Percentiles rank a stretch among this genome's conserved stretches.
Conservation (phyloP, 2,113 vertebrate genomes). For the Myrmophylax atrothorax region DNA sequence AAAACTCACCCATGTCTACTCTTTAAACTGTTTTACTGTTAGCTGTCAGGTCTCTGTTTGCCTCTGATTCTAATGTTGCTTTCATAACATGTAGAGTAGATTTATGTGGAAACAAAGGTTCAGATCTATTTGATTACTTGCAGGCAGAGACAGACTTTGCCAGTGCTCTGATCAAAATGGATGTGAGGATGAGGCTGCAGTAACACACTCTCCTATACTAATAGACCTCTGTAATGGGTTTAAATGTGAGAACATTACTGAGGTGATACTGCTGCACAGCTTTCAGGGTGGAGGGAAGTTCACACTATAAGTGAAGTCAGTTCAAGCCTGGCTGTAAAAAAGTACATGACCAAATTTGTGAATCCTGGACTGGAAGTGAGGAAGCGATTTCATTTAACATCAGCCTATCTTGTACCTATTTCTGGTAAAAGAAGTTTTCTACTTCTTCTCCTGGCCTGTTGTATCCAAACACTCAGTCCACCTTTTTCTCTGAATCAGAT, state of each 20-base stretch:
- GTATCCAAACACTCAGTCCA: not conserved
- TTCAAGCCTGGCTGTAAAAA: not conserved
- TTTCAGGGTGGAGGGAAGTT: not conserved
- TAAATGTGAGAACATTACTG: not conserved
- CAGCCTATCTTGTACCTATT: not conserved
- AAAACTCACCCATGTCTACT: not conserved
- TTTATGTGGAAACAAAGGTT: not conserved
- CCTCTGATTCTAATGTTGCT: not conserved
- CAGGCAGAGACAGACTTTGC: not conserved
- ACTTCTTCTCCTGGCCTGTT: not conserved
- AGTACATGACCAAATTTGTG: not conserved
- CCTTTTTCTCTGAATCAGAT: not conserved
- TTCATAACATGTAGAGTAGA: not conserved
- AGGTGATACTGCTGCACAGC: not conserved
- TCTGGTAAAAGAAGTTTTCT: not conserved
- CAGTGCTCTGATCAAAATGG: not conserved
- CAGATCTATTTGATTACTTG: not conserved
- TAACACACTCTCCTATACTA: not conserved
- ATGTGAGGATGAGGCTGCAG: not conserved
- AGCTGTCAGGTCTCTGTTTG: not conserved
- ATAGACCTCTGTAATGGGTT: not conserved
- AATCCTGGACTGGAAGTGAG: not conserved
- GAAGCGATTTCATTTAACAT: not conserved
- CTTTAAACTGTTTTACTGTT: not conserved
- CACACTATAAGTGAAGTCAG: not conserved